Percentiles rank a stretch among this genome's conserved stretches.
Evolutionary conservation across 23 tunicate genomes (phyloP).

Genomic region (Phallusia fumigata): DNA sequence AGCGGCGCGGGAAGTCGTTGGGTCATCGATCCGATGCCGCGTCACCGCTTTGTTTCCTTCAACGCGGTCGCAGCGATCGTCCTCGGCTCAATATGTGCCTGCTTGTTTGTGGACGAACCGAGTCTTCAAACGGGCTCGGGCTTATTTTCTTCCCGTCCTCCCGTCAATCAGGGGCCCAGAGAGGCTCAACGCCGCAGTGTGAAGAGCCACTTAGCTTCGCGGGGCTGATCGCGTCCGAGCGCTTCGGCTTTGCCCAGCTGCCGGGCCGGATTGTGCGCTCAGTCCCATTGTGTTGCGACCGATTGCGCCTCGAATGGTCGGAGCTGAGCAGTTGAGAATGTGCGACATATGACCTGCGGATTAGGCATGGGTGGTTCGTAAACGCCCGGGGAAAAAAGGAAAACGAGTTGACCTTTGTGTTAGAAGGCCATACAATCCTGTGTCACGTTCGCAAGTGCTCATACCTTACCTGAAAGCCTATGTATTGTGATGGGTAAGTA

Average conservation of each 20-base stretch:
- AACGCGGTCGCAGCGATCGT: background rate
- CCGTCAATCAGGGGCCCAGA: background rate
- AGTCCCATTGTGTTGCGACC: background rate
- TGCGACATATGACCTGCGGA: background rate
- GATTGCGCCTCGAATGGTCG: background rate
- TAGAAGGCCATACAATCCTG: too few relatives aligned
- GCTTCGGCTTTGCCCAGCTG: slow-evolving; percentile 10
- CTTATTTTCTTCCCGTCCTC: background rate
- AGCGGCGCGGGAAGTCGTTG: slow-evolving; percentile 1
- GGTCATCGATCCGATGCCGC: background rate
- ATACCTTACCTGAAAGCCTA: too few relatives aligned
- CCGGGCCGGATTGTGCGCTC: background rate
- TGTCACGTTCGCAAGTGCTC: too few relatives aligned
- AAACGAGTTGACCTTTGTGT: too few relatives aligned
- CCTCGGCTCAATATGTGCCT: background rate
- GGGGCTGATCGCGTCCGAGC: slow-evolving; percentile 6
- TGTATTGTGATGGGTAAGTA: too few relatives aligned
- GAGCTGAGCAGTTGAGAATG: background rate
- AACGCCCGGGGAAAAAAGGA: too few relatives aligned
- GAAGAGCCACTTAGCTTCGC: slow-evolving; percentile 5
- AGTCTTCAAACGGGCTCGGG: background rate
- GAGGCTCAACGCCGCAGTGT: slow-evolving; percentile 4
- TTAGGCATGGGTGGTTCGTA: too few relatives aligned
- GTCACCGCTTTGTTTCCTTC: background rate
- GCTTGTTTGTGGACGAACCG: background rate